Evolutionary conservation across 2,888 invertebrate genomes (phyloP).

Genomic region (Drosophila suboccidentalis): DNA sequence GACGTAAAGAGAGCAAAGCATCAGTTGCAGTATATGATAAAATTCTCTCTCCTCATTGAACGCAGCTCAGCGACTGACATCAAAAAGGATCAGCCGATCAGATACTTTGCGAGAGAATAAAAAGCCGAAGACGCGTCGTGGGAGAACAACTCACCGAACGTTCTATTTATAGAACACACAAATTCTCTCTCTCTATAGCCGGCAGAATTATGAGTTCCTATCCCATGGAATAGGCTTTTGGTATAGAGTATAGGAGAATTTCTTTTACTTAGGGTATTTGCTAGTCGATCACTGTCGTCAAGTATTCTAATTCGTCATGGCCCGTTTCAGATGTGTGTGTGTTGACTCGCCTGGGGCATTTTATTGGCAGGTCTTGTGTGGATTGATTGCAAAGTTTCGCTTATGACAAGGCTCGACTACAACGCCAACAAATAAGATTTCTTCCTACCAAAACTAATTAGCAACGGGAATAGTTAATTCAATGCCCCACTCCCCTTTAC

Average conservation of each 20-base stretch:
- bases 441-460: constrained; percentile 74
- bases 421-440: constrained; percentile 71
- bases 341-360: constrained; percentile 45
- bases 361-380: constrained; percentile 55
- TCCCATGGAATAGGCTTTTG: no score
- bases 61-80: no score
- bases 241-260: not conserved
- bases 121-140: no score
- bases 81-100: no score
- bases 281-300: not conserved
- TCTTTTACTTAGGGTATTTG: constrained; percentile 3
- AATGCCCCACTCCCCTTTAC: constrained; percentile 1
- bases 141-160: no score
- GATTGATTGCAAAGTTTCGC: constrained; percentile 62
- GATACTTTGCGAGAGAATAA: no score
- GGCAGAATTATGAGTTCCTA: no score
- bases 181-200: no score
- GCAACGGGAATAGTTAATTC: constrained; percentile 53
- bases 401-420: constrained; percentile 50
- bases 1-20: no score
- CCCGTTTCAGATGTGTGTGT: constrained; percentile 7
- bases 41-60: no score
- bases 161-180: no score
- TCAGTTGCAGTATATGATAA: no score
- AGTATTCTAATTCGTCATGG: constrained; percentile 3